These are phyloP conservation scores for Nezara viridula DNA, from an alignment of 2,888 invertebrate genomes.

Conservation along the genomic window DNA sequence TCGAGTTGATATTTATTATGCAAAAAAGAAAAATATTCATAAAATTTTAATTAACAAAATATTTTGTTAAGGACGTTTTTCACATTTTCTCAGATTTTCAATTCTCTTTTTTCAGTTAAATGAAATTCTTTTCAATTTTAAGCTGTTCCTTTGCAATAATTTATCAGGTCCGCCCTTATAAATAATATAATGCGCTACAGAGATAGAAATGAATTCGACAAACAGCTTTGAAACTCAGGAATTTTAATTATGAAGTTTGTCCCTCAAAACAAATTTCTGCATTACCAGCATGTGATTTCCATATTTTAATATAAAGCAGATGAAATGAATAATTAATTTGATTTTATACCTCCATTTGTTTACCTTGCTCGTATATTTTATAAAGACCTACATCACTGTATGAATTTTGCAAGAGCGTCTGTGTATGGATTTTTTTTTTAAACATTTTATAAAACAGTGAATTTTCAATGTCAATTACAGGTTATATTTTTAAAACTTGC, in stretches of 20 bases:
- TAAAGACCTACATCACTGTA: background rate
- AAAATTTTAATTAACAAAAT: too few relatives aligned
- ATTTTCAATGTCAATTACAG: background rate
- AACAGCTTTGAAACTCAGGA: constrained; percentile 14
- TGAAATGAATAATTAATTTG: constrained; percentile 27
- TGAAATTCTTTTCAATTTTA: too few relatives aligned
- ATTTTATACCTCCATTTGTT: constrained; percentile 31
- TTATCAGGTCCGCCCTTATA: background rate
- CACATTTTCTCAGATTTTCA: too few relatives aligned
- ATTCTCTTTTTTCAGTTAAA: too few relatives aligned
- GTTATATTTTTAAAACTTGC: too few relatives aligned
- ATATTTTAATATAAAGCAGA: constrained; percentile 32
- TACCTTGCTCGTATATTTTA: background rate
- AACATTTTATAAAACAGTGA: background rate
- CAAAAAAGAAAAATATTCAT: too few relatives aligned
- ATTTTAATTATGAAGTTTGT: constrained; percentile 9
- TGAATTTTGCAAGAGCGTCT: background rate
- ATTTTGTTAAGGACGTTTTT: too few relatives aligned
- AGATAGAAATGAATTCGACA: constrained; percentile 25
- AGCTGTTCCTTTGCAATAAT: background rate
- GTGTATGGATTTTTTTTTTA: background rate
- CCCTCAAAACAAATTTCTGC: constrained; percentile 15
- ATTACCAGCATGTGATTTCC: constrained; percentile 24
- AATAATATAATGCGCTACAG: background rate
- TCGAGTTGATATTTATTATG: too few relatives aligned